Evolutionary conservation across 2,888 invertebrate genomes (phyloP).

Genomic region (Schizaphis graminum): DNA sequence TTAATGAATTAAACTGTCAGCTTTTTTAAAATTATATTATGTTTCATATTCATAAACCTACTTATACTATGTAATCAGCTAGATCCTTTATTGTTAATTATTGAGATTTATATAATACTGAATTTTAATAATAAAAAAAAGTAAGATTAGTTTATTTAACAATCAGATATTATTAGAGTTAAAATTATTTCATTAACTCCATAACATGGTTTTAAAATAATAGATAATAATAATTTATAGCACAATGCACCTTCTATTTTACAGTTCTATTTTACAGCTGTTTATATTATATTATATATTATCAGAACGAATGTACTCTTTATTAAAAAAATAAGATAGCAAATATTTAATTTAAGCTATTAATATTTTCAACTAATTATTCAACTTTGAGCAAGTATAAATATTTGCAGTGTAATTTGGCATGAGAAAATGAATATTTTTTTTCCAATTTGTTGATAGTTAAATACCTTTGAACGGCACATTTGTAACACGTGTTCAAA

Average conservation of each 20-base stretch:
- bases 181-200: background rate
- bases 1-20: background rate
- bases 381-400: background rate
- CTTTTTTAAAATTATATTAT: background rate
- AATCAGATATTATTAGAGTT: background rate
- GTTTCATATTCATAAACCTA: background rate
- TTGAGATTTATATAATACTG: background rate
- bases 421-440: background rate
- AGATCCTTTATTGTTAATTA: background rate
- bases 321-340: background rate
- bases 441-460: conserved; percentile 15
- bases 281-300: background rate
- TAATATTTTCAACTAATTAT: background rate
- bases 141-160: background rate
- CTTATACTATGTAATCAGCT: background rate
- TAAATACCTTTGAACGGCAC: conserved; percentile 39
- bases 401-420: conserved; percentile 33
- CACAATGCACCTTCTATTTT: background rate
- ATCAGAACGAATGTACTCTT: background rate
- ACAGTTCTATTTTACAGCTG: no score
- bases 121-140: background rate
- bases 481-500: conserved; percentile 28
- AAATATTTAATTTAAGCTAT: background rate
- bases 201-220: background rate
- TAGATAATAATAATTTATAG: background rate